These are phyloP conservation scores for Megaptera novaeangliae DNA, from an alignment of 2,113 vertebrate species.

Conservation along the genomic window DNA sequence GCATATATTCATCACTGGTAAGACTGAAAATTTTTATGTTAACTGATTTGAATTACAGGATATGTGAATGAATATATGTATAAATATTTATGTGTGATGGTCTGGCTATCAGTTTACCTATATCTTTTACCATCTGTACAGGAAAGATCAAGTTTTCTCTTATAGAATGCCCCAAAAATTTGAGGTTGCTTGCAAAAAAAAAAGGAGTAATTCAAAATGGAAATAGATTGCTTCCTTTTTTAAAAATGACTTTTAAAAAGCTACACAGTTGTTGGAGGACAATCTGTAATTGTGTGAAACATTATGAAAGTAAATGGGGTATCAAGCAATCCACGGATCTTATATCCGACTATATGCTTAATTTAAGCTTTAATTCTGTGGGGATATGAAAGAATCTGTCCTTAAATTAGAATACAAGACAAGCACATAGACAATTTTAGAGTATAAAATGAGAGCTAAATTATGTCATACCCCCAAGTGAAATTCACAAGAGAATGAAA, in stretches of 20 bases:
- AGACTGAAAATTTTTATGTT: neutral
- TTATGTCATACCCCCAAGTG: neutral
- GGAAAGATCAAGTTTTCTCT: neutral
- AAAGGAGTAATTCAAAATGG: neutral
- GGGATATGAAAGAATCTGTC: neutral
- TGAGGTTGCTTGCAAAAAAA: neutral
- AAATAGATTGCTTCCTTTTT: neutral
- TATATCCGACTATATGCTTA: neutral
- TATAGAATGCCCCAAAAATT: neutral
- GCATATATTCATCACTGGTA: neutral
- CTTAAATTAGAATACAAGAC: neutral
- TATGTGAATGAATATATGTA: neutral
- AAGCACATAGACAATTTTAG: neutral
- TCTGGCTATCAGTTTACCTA: neutral
- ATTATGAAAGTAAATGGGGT: neutral
- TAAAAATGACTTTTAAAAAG: neutral
- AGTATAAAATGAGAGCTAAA: neutral
- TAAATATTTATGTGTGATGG: neutral
- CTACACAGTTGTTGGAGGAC: neutral
- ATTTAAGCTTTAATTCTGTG: neutral
- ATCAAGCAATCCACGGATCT: neutral
- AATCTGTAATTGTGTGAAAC: neutral
- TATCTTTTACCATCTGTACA: neutral
- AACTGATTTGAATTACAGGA: neutral
- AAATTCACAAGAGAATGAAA: neutral